These are phyloP conservation scores for Tichodroma muraria DNA, from an alignment of 2,113 vertebrate species.

Conservation along the genomic window DNA sequence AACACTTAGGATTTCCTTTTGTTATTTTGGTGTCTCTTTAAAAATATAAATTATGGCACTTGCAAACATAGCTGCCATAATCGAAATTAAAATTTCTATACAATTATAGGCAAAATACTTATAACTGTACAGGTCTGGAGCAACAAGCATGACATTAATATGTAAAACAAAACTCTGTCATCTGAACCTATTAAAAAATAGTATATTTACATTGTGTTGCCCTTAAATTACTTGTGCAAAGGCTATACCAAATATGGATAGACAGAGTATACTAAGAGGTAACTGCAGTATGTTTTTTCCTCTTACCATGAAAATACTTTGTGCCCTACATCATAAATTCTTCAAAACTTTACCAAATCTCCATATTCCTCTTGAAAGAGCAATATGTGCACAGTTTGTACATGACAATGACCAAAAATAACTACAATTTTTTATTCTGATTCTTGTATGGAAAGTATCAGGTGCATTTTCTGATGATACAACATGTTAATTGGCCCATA, in stretches of 20 bases:
- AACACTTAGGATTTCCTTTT: constrained; percentile 21
- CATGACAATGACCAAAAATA: background rate
- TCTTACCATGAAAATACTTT: background rate
- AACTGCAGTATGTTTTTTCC: background rate
- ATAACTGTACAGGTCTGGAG: constrained; percentile 43
- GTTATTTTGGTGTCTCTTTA: constrained; percentile 36
- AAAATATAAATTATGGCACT: constrained; percentile 36
- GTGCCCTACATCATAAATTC: background rate
- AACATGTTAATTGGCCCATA: background rate
- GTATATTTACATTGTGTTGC: constrained; percentile 1
- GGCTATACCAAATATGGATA: background rate
- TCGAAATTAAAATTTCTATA: constrained; percentile 48
- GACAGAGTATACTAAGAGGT: background rate
- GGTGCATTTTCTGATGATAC: background rate
- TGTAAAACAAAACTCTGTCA: constrained; percentile 39
- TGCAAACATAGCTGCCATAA: constrained; percentile 24
- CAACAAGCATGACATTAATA: constrained; percentile 34
- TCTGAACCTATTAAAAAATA: constrained; percentile 13
- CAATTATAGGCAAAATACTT: constrained; percentile 30
- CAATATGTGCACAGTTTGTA: background rate
- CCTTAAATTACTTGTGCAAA: constrained; percentile 23
- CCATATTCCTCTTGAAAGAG: background rate
- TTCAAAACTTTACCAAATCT: background rate
- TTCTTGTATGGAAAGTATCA: background rate
- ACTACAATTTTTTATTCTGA: background rate